Percentiles rank a stretch among this genome's conserved stretches.
These are phyloP conservation scores for Hippoglossus stenolepis DNA, from an alignment of 2,113 vertebrate genomes.

Conservation along the genomic window DNA sequence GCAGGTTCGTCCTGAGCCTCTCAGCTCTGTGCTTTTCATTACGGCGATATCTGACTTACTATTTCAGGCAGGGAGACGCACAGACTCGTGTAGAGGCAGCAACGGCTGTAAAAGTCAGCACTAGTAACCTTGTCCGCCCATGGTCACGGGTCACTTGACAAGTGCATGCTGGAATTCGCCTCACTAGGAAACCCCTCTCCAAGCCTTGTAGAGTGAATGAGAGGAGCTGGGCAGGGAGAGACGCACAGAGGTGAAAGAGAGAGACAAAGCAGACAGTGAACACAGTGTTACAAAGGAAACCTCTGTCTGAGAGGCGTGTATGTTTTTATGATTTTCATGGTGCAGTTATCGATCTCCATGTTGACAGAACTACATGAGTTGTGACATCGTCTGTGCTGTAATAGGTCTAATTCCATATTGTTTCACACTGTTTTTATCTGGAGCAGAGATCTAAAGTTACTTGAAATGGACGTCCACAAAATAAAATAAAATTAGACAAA, in stretches of 20 bases:
- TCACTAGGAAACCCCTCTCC: slow-evolving; percentile 82
- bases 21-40: slow-evolving; percentile 80
- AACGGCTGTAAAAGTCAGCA: slow-evolving; percentile 78
- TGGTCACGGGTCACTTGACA: slow-evolving; percentile 86
- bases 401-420: background rate
- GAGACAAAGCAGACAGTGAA: slow-evolving; percentile 89
- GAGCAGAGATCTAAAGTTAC: background rate
- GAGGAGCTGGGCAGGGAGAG: slow-evolving; percentile 68
- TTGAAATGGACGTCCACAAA: no score
- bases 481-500: no score
- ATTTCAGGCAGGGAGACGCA: slow-evolving; percentile 86
- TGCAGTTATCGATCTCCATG: slow-evolving; percentile 9
- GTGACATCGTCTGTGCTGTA: background rate
- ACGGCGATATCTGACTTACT: slow-evolving; percentile 83
- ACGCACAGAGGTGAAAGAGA: slow-evolving; percentile 79
- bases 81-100: slow-evolving; percentile 73
- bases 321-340: slow-evolving; percentile 38
- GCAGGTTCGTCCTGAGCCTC: slow-evolving; percentile 85
- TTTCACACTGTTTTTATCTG: background rate
- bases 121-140: slow-evolving; percentile 75
- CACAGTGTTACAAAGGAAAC: slow-evolving; percentile 36
- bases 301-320: slow-evolving; percentile 32
- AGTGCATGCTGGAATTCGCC: slow-evolving; percentile 83
- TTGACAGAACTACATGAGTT: slow-evolving; percentile 4
- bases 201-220: slow-evolving; percentile 61